Base-by-base conservation (phyloP, 2,888 invertebrate genomes). In the Acrobasis suavella region DNA sequence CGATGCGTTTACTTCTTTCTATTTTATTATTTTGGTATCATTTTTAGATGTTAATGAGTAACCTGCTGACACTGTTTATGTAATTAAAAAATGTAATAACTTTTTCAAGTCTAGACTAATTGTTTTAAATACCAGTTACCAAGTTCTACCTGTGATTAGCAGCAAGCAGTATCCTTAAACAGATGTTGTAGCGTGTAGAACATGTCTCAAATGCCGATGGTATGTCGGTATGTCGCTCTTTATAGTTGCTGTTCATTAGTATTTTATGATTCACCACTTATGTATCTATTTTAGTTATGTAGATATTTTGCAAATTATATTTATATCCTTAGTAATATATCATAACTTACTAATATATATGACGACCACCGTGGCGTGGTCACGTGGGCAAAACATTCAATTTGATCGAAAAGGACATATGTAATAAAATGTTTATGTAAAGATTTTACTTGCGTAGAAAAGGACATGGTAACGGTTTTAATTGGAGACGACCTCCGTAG, bases 311-410 rank as follows among this genome's bases (percentile, higher is more conserved):
- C 32, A 32, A 32, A 32, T 32, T 32, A 32, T 32, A 7, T 6
- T 7, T 0, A 32, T 32, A 32, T 32, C 2, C 5, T 6, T 2
- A 7, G 22, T 22, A 3, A 22, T 22, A 2, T n/a, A n/a, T n/a
- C n/a, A n/a, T 22, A 22, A 22, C 22, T 22, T 22, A 22, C 22
- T n/a, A n/a, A n/a, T n/a, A n/a, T n/a, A n/a, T n/a, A n/a, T n/a
- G n/a, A n/a, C n/a, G n/a, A n/a, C n/a, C n/a, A n/a, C n/a, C n/a
- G n/a, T n/a, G n/a, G n/a, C n/a, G n/a, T n/a, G n/a, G n/a, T n/a
- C n/a, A n/a, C n/a, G n/a, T n/a, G 64, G 62, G 72, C 74, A 86
- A 86, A 86, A 86, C 65, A 62, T 63, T 50, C 16, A 50, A 62
- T 52, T 56, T 42, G 50, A 56, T 50, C 55, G 37, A 60, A 52